Evolutionary conservation across 2,888 invertebrate species (phyloP).

Genomic region (Idaea straminata): DNA sequence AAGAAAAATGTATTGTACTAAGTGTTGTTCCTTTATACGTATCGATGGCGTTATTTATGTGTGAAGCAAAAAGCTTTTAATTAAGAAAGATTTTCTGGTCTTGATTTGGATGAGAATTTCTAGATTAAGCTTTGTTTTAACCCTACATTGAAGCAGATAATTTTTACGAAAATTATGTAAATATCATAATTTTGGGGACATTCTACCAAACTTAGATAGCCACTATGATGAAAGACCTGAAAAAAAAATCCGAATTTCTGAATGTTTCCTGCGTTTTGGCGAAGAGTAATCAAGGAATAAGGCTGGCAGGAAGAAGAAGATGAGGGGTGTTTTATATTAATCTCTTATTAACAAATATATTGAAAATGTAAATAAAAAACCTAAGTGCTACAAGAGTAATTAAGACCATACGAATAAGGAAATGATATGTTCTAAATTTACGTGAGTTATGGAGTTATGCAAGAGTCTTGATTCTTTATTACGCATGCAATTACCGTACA

Average conservation of each 20-base stretch:
- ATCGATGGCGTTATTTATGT: constrained; percentile 15
- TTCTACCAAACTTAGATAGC: no score
- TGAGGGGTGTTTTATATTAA: no score
- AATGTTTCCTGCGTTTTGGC: no score
- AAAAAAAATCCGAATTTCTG: no score
- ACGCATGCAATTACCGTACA: neutral
- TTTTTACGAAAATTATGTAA: neutral
- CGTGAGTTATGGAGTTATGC: neutral
- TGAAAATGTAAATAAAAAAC: no score
- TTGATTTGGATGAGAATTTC: neutral
- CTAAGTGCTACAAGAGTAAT: neutral
- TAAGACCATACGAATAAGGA: neutral
- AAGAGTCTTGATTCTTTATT: neutral
- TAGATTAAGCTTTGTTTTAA: neutral
- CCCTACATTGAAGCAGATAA: neutral
- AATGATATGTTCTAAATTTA: neutral
- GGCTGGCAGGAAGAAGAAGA: no score
- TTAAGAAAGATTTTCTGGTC: neutral
- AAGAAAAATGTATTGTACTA: constrained; percentile 22
- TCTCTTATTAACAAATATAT: no score
- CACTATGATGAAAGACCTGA: no score
- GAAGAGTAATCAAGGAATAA: no score
- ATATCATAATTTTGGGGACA: no score
- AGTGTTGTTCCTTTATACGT: constrained; percentile 13
- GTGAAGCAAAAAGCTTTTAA: constrained; percentile 11